A percentile compares a stretch with the other conserved stretches of the same genome.
phyloP scores from a whole-genome alignment of 1,140 invertebrate species.

The Caenorhabditis briggsae region DNA sequence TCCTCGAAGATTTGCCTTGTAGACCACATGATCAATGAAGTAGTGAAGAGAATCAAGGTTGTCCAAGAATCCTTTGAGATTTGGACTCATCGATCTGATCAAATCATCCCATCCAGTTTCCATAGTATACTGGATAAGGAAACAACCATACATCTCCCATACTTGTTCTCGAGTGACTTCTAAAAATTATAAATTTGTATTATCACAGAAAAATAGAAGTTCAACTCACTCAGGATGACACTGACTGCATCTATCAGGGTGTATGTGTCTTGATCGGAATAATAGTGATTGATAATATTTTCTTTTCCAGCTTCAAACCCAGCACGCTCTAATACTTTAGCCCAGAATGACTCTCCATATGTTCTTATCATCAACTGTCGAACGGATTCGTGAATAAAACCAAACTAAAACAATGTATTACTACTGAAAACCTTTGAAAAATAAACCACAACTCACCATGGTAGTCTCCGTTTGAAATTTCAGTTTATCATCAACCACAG shows the following conservation, averaged over 20 bases:
- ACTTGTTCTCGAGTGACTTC: slow-evolving; percentile 71
- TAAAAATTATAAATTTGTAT: neutral
- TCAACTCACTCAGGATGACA: slow-evolving; percentile 63
- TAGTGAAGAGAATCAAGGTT: slow-evolving; percentile 66
- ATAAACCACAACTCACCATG: neutral
- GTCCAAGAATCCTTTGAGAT: slow-evolving; percentile 65
- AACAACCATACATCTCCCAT: slow-evolving; percentile 74
- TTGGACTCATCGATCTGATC: slow-evolving; percentile 65
- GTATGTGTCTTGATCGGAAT: slow-evolving; percentile 73
- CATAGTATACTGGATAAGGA: slow-evolving; percentile 74
- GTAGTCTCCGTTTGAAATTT: too few relatives aligned
- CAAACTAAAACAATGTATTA: slow-evolving; percentile 65
- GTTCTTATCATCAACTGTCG: slow-evolving; percentile 65
- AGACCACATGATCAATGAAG: slow-evolving; percentile 68
- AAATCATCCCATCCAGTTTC: slow-evolving; percentile 70
- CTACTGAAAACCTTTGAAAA: too few relatives aligned
- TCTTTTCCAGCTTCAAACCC: slow-evolving; percentile 75
- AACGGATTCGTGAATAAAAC: slow-evolving; percentile 69
- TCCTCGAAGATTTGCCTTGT: slow-evolving; percentile 74
- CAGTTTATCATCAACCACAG: neutral
- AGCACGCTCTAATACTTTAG: slow-evolving; percentile 66
- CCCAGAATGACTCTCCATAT: slow-evolving; percentile 68
- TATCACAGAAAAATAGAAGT: neutral
- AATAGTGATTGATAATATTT: slow-evolving; percentile 73
- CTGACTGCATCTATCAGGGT: slow-evolving; percentile 70